Base-by-base conservation (phyloP, 2,113 vertebrate species). In the Chloebia gouldiae region DNA sequence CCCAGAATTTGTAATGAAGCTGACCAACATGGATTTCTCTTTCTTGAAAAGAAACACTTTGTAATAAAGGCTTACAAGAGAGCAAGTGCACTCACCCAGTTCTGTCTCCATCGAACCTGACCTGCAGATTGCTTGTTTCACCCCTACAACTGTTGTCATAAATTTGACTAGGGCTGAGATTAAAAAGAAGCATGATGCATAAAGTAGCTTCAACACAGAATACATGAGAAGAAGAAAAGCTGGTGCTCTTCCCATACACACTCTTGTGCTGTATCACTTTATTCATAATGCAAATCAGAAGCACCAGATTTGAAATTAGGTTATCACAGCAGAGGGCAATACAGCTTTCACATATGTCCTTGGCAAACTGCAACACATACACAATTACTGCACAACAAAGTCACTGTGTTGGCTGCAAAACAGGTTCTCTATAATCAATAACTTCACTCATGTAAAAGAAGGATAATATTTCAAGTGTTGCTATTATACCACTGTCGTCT, bases 41-140 rank as follows among this genome's bases (percentile, higher is more conserved):
- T 96, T 96, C 95, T 96, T 95, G 94, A 96, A 96, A 97, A 96
- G 94, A 96, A 97, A 96, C 93, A 95, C 81, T 91, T 87, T 19
- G 31, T 94, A 97, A 96, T 96, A 97, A 97, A 96, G 94, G 94
- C 92, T 97, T 97, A 96, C 78, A 77, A 68, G 92, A 96, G 65
- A 93, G 79, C 97, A 97, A 97, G 93, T 95, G 97, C 97, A 97
- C 95, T 97, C 97, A 97, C 93, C 83, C 94, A 91, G 91, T 96
- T 97, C 88, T 95, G 88, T 94, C 93, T 96, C 91, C 96, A 96
- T 91, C 28, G 64, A 97, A 97, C 92, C 97, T 97, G 97, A 98
- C 97, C 96, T 96, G 72, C 68, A 95, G 96, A 97, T 97, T 95
- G 96, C 68, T 91, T 96, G 59, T 77, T 95, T 95, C 93, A 95